A percentile compares a stretch with the other conserved stretches of the same genome.
These are phyloP conservation scores for Pachyrhynchus sulphureomaculatus DNA, from an alignment of 1,140 invertebrate species.

Conservation along the genomic window DNA sequence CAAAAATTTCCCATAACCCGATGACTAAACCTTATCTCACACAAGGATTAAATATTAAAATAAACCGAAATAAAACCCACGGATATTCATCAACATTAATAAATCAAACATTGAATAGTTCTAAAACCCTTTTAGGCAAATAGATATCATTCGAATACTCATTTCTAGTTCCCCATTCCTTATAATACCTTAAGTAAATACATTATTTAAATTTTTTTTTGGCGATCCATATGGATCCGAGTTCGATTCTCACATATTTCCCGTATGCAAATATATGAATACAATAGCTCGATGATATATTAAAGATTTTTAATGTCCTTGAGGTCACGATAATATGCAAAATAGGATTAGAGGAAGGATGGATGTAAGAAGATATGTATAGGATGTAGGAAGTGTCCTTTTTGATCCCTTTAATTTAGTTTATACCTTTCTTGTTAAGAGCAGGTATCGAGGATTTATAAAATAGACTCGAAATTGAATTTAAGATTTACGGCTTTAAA, in stretches of 20 bases:
- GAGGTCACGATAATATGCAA: constrained; percentile 5
- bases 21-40: not conserved
- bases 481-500: too few species aligned
- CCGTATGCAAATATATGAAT: constrained; percentile 20
- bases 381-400: not conserved
- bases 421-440: too few species aligned
- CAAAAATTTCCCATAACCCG: constrained; percentile 25
- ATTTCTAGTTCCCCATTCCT: not conserved
- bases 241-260: constrained; percentile 26
- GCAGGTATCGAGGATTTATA: too few species aligned
- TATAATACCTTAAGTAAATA: constrained; percentile 27
- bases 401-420: too few species aligned
- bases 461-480: too few species aligned
- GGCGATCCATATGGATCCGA: constrained; percentile 19
- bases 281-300: constrained; percentile 26
- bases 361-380: not conserved
- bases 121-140: constrained; percentile 30
- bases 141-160: constrained; percentile 17
- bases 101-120: constrained; percentile 21
- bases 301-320: constrained; percentile 24
- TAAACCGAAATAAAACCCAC: constrained; percentile 18
- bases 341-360: constrained; percentile 4
- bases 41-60: constrained; percentile 26
- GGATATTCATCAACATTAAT: constrained; percentile 25
- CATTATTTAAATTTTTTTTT: constrained; percentile 30